Evolutionary conservation across 2,113 vertebrate species (phyloP).

Genomic region (Camelus bactrianus): DNA sequence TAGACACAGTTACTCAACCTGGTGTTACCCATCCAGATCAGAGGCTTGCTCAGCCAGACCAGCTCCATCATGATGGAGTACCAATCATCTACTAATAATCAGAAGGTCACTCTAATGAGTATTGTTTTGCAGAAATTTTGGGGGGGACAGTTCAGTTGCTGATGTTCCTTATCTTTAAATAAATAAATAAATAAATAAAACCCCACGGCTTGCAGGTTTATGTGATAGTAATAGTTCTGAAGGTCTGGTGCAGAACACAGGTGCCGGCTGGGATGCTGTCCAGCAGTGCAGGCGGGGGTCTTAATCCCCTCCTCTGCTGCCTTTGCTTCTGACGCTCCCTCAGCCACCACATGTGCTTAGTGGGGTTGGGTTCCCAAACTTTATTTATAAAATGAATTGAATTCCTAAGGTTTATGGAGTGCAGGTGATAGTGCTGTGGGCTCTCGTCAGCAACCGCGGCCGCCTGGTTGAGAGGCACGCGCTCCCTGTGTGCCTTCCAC

Average conservation of each 20-base stretch:
- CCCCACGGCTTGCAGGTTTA: background rate
- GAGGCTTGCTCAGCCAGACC: background rate
- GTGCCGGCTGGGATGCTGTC: too few relatives aligned
- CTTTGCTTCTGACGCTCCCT: background rate
- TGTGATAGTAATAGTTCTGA: background rate
- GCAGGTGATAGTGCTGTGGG: background rate
- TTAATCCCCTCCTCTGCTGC: background rate
- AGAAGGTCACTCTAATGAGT: background rate
- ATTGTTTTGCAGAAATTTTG: background rate
- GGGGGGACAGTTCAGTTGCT: background rate
- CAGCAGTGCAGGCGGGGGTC: background rate
- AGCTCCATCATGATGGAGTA: background rate
- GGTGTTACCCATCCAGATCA: background rate
- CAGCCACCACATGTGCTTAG: too few relatives aligned
- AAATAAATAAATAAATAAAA: background rate
- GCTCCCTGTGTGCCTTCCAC: background rate
- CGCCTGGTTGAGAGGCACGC: background rate
- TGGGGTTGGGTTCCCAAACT: background rate
- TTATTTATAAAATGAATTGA: background rate
- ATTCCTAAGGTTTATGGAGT: background rate
- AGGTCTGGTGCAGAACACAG: background rate
- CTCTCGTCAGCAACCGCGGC: background rate
- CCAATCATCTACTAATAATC: background rate
- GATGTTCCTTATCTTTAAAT: background rate
- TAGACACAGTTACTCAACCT: background rate